phyloP scores from a whole-genome alignment of 2,888 invertebrate genomes.

The Pemphredon lugubris region DNA sequence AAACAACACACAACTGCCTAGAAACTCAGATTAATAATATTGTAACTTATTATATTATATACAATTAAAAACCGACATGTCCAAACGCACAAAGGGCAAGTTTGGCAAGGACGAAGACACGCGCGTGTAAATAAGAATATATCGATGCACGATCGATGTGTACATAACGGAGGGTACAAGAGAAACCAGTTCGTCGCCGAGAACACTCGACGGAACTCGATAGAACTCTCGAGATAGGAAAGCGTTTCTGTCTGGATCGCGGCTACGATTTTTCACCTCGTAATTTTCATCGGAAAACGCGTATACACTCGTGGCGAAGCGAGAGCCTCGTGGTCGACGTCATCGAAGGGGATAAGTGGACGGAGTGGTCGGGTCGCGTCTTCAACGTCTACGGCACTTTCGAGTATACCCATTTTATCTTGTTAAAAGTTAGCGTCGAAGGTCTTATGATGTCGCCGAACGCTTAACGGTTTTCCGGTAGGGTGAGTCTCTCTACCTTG shows the following conservation, averaged over 20 bases:
- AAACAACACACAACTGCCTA: slow-evolving; percentile 79
- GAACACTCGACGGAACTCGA: slow-evolving; percentile 17
- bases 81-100: slow-evolving; percentile 80
- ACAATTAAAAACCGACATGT: slow-evolving; percentile 71
- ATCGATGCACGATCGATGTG: slow-evolving; percentile 48
- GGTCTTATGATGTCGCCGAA: not conserved
- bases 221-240: slow-evolving; percentile 29
- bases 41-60: slow-evolving; percentile 71
- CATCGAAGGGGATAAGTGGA: slow-evolving; percentile 40
- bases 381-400: not conserved
- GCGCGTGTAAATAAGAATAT: slow-evolving; percentile 54
- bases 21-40: slow-evolving; percentile 75
- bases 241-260: slow-evolving; percentile 39
- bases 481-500: too few relatives aligned
- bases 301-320: slow-evolving; percentile 26
- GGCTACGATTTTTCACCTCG: slow-evolving; percentile 51
- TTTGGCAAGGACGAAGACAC: slow-evolving; percentile 68
- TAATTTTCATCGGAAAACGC: slow-evolving; percentile 27
- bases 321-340: slow-evolving; percentile 23
- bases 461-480: not conserved
- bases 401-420: not conserved
- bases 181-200: slow-evolving; percentile 30
- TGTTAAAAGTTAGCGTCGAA: not conserved
- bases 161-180: slow-evolving; percentile 32
- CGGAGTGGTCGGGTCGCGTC: slow-evolving; percentile 5